phyloP scores from a whole-genome alignment of 2,797 vertebrate genomes.

The Cossypha polioptera region DNA sequence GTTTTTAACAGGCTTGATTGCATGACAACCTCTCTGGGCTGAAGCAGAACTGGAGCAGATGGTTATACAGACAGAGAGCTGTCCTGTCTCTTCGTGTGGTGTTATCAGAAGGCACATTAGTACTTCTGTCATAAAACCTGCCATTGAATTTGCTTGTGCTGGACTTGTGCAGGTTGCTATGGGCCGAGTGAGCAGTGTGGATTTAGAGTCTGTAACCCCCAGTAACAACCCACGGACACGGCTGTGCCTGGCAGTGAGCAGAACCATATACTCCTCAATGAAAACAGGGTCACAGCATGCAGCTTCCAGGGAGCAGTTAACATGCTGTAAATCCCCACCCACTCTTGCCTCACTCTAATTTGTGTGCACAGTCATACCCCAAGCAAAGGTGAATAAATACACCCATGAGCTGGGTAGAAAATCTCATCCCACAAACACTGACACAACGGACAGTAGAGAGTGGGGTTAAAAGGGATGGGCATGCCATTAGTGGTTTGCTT shows the following conservation, averaged over 20 bases:
- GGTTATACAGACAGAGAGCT: background rate
- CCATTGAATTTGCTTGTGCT: background rate
- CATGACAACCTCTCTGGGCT: background rate
- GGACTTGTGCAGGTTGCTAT: background rate
- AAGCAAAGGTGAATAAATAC: conserved; percentile 46
- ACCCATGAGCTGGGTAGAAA: background rate
- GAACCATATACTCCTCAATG: background rate
- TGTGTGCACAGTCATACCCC: background rate
- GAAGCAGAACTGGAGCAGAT: background rate
- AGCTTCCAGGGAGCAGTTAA: background rate
- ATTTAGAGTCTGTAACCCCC: background rate
- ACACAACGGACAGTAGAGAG: background rate
- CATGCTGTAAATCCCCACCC: conserved; percentile 41
- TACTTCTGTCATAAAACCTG: background rate
- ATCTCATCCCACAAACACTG: background rate
- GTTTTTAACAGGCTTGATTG: background rate
- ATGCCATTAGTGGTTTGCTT: background rate
- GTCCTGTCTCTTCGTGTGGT: background rate
- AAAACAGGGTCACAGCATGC: background rate
- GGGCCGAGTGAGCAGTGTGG: background rate
- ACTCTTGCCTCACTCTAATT: conserved; percentile 36
- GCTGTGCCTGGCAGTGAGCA: background rate
- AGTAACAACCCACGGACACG: background rate
- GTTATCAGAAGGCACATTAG: background rate
- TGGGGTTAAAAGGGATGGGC: background rate